Conservation (phyloP, 2,888 invertebrate species). For the Drosophila crucigera region DNA sequence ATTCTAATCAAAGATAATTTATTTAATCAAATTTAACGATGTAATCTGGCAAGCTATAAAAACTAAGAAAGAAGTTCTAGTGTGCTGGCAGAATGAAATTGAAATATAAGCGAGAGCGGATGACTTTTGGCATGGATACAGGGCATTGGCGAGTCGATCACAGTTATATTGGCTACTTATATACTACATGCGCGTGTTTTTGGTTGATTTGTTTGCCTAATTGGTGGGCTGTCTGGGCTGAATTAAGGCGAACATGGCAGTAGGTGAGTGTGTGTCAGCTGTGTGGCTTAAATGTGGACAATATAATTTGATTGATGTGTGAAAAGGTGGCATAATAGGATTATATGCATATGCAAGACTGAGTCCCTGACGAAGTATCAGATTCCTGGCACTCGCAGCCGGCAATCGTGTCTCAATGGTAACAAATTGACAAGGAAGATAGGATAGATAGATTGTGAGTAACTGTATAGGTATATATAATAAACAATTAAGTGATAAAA, state of each 20-base stretch:
- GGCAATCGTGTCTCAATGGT: background rate
- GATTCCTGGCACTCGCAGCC: background rate
- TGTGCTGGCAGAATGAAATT: background rate
- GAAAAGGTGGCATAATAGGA: slow-evolving; percentile 43
- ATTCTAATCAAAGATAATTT: background rate
- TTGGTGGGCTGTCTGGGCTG: slow-evolving; percentile 23
- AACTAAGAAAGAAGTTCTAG: background rate
- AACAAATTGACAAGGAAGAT: background rate
- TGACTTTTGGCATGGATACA: background rate
- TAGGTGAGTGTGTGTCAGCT: background rate
- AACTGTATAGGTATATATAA: background rate
- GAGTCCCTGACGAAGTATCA: slow-evolving; percentile 1
- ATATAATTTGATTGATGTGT: slow-evolving; percentile 59
- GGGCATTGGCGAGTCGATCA: background rate
- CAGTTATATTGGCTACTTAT: slow-evolving; percentile 2
- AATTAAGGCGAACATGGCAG: slow-evolving; percentile 2
- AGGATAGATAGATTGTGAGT: background rate
- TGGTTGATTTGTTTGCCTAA: slow-evolving; percentile 53
- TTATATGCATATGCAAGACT: background rate
- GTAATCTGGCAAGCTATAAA: background rate
- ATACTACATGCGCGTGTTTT: slow-evolving; percentile 31
- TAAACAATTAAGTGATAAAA: background rate
- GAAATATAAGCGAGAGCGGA: too few relatives aligned
- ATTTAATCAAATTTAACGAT: background rate
- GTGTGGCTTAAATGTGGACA: slow-evolving; percentile 30